Conservation (phyloP, 2,888 invertebrate species). For the Proisotoma minuta region DNA sequence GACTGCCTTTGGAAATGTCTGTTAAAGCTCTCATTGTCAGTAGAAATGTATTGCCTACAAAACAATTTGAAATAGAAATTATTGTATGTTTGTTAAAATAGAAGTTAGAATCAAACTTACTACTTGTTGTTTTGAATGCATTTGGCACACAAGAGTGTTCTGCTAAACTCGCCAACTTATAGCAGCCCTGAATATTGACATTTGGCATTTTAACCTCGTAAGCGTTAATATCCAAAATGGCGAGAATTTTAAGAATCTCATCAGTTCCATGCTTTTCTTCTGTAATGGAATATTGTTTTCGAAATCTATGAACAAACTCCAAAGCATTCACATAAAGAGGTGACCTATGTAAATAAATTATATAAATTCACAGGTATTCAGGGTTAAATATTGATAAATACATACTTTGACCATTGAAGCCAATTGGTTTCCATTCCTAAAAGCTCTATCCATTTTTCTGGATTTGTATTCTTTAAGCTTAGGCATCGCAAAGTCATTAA, state of each 20-base stretch:
- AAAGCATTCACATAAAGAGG: conserved; percentile 25
- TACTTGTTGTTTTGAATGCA: conserved; percentile 38
- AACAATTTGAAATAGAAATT: not conserved
- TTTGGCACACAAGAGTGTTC: conserved; percentile 46
- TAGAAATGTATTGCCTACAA: conserved; percentile 26
- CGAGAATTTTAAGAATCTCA: conserved; percentile 38
- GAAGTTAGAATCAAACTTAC: conserved; percentile 24
- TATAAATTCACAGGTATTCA: no score
- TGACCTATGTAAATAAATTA: conserved; percentile 22
- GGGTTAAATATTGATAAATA: not conserved
- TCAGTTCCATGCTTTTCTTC: conserved; percentile 18
- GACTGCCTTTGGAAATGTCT: conserved; percentile 39
- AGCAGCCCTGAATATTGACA: conserved; percentile 39
- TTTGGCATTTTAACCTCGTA: conserved; percentile 40
- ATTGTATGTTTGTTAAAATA: not conserved
- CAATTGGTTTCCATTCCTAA: conserved; percentile 43
- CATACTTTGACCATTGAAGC: conserved; percentile 37
- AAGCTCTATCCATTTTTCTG: conserved; percentile 31
- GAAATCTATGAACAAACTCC: conserved; percentile 24
- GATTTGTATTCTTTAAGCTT: conserved; percentile 28
- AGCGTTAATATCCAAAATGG: conserved; percentile 41
- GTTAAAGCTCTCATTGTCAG: conserved; percentile 42
- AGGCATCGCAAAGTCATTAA: conserved; percentile 44
- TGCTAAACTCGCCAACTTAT: conserved; percentile 38
- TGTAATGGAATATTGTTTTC: conserved; percentile 24